Evolutionary conservation across 2,797 vertebrate species (phyloP).

Genomic region (Botia almorhae): DNA sequence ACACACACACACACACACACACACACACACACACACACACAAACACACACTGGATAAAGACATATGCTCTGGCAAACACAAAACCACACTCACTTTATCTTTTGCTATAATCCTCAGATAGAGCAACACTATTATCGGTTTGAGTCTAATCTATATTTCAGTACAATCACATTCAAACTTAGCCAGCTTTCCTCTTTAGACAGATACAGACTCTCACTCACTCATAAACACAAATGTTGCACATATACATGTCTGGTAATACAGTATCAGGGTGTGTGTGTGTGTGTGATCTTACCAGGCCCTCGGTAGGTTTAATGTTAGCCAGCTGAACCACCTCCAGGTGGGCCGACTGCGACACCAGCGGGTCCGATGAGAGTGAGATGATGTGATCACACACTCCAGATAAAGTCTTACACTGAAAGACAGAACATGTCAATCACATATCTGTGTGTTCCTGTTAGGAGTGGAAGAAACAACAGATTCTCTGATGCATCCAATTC

Average conservation of each 20-base stretch:
- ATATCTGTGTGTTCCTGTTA: background rate
- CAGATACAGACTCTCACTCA: background rate
- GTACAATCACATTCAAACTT: background rate
- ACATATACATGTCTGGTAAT: background rate
- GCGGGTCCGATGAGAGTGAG: conserved; percentile 95
- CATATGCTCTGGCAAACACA: background rate
- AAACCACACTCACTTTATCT: background rate
- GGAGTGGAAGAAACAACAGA: no score
- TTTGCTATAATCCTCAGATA: background rate
- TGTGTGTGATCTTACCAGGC: conserved; percentile 88
- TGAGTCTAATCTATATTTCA: background rate
- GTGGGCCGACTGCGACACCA: conserved; percentile 98
- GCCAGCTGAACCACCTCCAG: conserved; percentile 96
- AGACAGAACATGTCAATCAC: background rate
- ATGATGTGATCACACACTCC: conserved; percentile 98
- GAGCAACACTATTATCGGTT: background rate
- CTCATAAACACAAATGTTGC: no score
- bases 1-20: conserved; percentile 28
- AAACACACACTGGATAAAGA: background rate
- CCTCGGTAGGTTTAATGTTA: conserved; percentile 98
- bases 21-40: background rate
- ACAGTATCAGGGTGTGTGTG: conserved; percentile 34
- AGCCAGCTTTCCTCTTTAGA: background rate
- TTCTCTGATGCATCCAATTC: no score
- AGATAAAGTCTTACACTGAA: conserved; percentile 96